Conservation (phyloP, 2,797 vertebrate genomes). For the Mus spretus region DNA sequence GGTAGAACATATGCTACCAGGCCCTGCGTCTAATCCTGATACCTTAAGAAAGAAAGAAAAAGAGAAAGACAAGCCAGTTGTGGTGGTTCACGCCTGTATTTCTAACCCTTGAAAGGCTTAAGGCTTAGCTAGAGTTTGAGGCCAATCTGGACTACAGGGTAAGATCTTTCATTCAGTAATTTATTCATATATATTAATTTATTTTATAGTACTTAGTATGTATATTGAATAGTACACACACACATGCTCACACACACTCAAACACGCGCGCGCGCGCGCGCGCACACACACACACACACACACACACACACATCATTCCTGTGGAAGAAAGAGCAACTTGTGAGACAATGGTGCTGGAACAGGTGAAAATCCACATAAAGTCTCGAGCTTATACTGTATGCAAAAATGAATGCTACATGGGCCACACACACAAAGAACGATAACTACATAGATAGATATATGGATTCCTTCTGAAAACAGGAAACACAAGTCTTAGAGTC, state of each 20-base stretch:
- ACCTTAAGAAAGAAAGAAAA: neutral
- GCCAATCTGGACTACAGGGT: neutral
- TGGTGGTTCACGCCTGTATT: neutral
- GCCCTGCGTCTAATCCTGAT: too few species aligned
- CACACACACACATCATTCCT: neutral
- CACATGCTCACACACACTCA: neutral
- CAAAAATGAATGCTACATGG: neutral
- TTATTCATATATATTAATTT: neutral
- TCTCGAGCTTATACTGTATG: neutral
- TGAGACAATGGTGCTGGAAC: neutral
- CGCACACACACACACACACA: neutral
- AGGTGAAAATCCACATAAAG: neutral
- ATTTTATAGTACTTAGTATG: neutral
- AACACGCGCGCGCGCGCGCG: too few species aligned
- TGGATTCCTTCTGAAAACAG: slow-evolving; percentile 21
- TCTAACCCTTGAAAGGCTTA: neutral
- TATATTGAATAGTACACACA: neutral
- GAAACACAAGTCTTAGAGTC: neutral
- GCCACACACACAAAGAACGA: neutral
- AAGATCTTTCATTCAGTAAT: neutral
- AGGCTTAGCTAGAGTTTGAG: neutral
- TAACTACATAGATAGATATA: neutral
- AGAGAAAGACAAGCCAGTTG: neutral
- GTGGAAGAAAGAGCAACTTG: neutral
- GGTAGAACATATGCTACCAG: neutral